Base-by-base conservation (phyloP, 2,113 vertebrate genomes). In the Tyrannus savana region DNA sequence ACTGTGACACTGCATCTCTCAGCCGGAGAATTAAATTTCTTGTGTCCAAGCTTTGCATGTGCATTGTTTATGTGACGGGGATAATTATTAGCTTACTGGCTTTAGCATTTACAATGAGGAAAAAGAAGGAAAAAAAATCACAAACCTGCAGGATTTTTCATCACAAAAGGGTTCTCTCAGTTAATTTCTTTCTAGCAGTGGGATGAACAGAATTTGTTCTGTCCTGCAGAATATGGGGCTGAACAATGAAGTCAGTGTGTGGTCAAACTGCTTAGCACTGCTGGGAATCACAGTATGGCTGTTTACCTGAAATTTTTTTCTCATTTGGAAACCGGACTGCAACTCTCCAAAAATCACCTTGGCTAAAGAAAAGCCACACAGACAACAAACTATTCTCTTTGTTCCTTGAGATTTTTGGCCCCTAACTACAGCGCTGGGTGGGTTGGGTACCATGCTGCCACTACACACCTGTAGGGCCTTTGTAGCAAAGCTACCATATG, bases 361-460 rank as follows among this genome's bases (percentile, higher is more conserved):
- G 3, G 46, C 1, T 23, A 19, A 68, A 75, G 25, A 24, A 87
- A 87, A 60, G 5, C 47, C 44, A 50, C 12, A 33, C 3, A 59
- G 21, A 12, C 1, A 41, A 22, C 2, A 58, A 22, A 39, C 0
- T 56, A 3, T 31, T 78, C 42, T 27, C 17, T 21, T 25, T 62
- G 11, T 41, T 52, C 33, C 37, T 73, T 77, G 5, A 50, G 10
- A 1, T 66, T 28, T 64, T 24, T 44, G 13, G 1, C 6, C 19
- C 5, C 3, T 62, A 42, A 55, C 25, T 23, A 16, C 6, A 42
- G 1, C 10, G 2, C 3, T 80, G 50, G 5, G 11, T 19, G 13
- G 3, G 4, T 4, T 72, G 22, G 14, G 2, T 42, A 19, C 22
- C 19, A 9, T 22, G 12, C 1, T 44, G 25, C 12, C 5, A 7